A percentile compares a stretch with the other conserved stretches of the same genome.
These are phyloP conservation scores for Heliocidaris tuberculata DNA, from an alignment of 35 echinoderm and acorn worm species.

Conservation along the genomic window DNA sequence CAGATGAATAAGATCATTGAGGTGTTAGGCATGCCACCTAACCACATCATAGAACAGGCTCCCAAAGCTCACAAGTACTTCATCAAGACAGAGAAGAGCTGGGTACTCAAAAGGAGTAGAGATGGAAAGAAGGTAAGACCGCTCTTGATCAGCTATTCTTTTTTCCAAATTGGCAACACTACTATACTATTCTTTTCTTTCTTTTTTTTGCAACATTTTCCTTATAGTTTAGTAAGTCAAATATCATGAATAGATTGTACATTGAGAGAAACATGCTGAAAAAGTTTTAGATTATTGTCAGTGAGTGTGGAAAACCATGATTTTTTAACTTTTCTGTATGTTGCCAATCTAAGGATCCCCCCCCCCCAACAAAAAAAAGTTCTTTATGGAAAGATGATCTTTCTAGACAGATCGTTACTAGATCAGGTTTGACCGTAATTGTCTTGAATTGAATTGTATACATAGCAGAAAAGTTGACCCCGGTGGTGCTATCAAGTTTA, in stretches of 20 bases:
- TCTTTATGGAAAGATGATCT: no score
- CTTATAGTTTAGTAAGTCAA: neutral
- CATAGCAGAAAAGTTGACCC: no score
- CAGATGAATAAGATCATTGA: conserved; percentile 99
- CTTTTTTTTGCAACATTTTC: neutral
- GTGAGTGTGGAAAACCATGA: neutral
- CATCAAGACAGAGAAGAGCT: conserved; percentile 80
- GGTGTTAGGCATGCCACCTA: conserved; percentile 90
- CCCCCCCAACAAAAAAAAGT: no score
- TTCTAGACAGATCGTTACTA: no score
- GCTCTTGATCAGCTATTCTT: neutral
- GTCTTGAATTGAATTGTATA: no score
- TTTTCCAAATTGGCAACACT: neutral
- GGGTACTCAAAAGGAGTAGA: conserved; percentile 82
- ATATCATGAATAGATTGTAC: neutral
- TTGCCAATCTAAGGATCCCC: neutral
- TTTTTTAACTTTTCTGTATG: neutral
- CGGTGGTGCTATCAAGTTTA: no score
- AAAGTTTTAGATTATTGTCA: neutral
- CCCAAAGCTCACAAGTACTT: conserved; percentile 99
- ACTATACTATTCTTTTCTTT: neutral
- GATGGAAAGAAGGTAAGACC: conserved; percentile 89
- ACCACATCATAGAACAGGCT: conserved; percentile 83
- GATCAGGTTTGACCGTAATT: no score
- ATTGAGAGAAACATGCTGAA: neutral